Conservation (phyloP, 2,888 invertebrate species). For the Coenonympha arcania region DNA sequence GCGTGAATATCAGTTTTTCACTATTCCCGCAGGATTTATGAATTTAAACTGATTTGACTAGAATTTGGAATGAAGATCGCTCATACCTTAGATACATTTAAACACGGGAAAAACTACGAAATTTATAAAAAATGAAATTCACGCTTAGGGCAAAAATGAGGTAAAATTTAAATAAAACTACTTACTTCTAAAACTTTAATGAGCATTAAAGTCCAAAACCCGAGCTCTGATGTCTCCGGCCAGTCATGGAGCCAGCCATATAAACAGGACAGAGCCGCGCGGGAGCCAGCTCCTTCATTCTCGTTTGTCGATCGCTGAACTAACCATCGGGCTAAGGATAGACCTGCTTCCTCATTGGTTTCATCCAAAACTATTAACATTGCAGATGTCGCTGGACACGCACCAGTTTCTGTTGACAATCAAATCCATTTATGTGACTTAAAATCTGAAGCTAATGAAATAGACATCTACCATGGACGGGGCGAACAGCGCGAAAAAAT, state of each 20-base stretch:
- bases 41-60: too few species aligned
- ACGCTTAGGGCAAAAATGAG: too few species aligned
- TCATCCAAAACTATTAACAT: slow-evolving; percentile 74
- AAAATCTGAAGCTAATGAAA: too few species aligned
- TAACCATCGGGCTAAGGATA: slow-evolving; percentile 54
- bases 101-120: too few species aligned
- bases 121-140: too few species aligned
- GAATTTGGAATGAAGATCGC: too few species aligned
- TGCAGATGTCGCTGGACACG: slow-evolving; percentile 75
- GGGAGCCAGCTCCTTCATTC: slow-evolving; percentile 69
- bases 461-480: too few species aligned
- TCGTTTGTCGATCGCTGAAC: slow-evolving; percentile 56
- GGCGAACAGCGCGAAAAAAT: too few species aligned
- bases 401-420: slow-evolving; percentile 50
- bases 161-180: background rate
- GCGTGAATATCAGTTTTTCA: too few species aligned
- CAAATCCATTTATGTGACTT: background rate
- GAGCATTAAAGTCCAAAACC: slow-evolving; percentile 78
- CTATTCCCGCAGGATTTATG: too few species aligned
- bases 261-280: slow-evolving; percentile 76
- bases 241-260: slow-evolving; percentile 80
- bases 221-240: slow-evolving; percentile 76
- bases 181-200: slow-evolving; percentile 76
- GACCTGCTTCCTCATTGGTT: slow-evolving; percentile 45
- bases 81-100: too few species aligned